Evolutionary conservation across 2,797 vertebrate genomes (phyloP).

Genomic region (Staurois parvus): DNA sequence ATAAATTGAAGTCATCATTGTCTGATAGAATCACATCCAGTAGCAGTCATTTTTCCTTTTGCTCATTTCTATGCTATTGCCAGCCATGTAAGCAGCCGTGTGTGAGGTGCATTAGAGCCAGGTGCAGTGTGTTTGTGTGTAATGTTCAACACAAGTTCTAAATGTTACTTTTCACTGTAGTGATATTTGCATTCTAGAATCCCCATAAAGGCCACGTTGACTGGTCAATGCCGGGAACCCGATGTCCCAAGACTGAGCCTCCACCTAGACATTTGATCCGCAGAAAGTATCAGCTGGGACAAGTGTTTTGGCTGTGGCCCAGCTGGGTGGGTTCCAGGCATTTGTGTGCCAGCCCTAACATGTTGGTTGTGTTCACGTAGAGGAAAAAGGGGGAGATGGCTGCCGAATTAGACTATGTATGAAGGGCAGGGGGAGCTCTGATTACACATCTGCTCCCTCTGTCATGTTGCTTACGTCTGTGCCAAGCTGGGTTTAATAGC

Average conservation of each 20-base stretch:
- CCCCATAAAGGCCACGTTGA: background rate
- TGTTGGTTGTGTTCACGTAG: background rate
- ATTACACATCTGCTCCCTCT: slow-evolving; percentile 31
- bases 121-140: no score
- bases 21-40: no score
- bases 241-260: slow-evolving; percentile 9
- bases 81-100: no score
- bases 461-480: slow-evolving; percentile 13
- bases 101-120: no score
- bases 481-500: slow-evolving; percentile 37
- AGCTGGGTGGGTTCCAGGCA: background rate
- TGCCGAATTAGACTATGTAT: background rate
- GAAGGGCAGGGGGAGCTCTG: background rate
- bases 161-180: no score
- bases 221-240: background rate
- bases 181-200: background rate
- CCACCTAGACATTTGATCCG: slow-evolving; percentile 6
- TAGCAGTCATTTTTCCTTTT: no score
- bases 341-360: background rate
- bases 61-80: no score
- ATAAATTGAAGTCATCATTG: no score
- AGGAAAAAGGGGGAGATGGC: background rate
- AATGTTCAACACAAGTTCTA: no score
- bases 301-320: background rate
- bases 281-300: slow-evolving; percentile 1